Evolutionary conservation across 2,113 vertebrate species (phyloP).

Genomic region (Nothocercus julius): DNA sequence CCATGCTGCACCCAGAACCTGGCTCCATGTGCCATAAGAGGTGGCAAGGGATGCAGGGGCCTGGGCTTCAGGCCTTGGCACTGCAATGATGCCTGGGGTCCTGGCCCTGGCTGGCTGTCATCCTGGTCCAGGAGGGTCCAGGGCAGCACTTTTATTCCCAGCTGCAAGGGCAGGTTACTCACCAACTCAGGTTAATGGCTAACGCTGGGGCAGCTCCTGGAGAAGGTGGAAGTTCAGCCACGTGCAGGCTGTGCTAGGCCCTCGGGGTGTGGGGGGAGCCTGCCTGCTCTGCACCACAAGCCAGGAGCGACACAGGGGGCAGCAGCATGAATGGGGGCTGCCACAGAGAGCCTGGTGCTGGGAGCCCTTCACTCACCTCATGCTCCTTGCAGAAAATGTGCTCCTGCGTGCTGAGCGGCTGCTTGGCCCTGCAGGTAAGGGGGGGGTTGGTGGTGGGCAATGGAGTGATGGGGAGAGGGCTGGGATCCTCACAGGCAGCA

Average conservation of each 20-base stretch:
- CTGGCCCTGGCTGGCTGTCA: not conserved
- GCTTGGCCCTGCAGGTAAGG: slow-evolving; percentile 80
- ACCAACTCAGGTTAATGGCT: slow-evolving; percentile 74
- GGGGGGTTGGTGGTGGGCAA: accelerated
- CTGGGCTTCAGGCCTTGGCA: not conserved
- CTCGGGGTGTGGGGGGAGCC: not conserved
- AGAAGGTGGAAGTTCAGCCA: slow-evolving; percentile 67
- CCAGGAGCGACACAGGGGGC: not conserved
- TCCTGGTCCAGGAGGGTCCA: not conserved
- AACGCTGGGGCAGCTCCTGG: slow-evolving; percentile 22
- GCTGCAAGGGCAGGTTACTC: slow-evolving; percentile 35
- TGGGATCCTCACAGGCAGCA: not conserved
- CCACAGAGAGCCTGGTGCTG: not conserved
- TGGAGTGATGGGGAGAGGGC: not conserved
- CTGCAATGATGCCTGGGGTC: not conserved
- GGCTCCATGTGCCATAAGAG: not conserved
- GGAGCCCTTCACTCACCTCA: not conserved
- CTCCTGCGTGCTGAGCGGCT: slow-evolving; percentile 69
- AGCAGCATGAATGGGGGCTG: slow-evolving; percentile 56
- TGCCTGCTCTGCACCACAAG: not conserved
- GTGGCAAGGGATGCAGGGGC: not conserved
- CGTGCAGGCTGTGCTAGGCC: not conserved
- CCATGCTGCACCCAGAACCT: not conserved
- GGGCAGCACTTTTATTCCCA: slow-evolving; percentile 28
- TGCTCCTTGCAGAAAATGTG: not conserved